Conservation (phyloP, 1,140 invertebrate species). For the Bombus soroeensis region DNA sequence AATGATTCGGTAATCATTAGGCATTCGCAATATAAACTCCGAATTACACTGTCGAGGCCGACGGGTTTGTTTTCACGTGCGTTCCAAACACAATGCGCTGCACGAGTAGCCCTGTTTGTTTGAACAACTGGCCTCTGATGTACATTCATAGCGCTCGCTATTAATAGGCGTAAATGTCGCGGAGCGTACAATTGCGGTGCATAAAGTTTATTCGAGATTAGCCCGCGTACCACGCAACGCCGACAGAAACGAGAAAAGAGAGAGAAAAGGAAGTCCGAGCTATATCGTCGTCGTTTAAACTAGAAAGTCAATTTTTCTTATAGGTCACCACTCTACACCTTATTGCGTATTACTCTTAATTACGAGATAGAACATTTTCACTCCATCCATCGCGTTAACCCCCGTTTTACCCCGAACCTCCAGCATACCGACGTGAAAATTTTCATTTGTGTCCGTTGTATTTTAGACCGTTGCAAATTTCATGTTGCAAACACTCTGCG, state of each 20-base stretch:
- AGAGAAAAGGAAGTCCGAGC: neutral
- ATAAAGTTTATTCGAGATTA: constrained; percentile 77
- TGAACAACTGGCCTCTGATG: constrained; percentile 56
- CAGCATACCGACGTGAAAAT: neutral
- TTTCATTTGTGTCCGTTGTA: neutral
- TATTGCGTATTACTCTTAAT: constrained; percentile 75
- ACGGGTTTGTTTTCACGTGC: constrained; percentile 62
- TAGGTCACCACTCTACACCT: constrained; percentile 68
- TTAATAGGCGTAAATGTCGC: constrained; percentile 75
- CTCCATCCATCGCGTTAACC: constrained; percentile 9
- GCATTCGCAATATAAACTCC: constrained; percentile 51
- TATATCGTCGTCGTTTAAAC: constrained; percentile 43
- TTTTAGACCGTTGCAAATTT: neutral
- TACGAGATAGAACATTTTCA: constrained; percentile 73
- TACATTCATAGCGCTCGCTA: constrained; percentile 66
- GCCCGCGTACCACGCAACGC: constrained; percentile 69
- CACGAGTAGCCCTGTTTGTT: constrained; percentile 57
- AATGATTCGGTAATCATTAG: neutral
- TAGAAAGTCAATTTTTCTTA: constrained; percentile 80
- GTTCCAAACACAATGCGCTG: constrained; percentile 38
- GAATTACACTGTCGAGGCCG: constrained; percentile 39
- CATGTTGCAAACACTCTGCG: neutral
- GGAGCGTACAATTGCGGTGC: constrained; percentile 68
- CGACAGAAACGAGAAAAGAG: constrained; percentile 38
- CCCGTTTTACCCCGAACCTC: neutral